Evolutionary conservation across 37 sponge, comb jelly and placozoan genomes (phyloP).

Genomic region (Halisarca cf. caerulea): DNA sequence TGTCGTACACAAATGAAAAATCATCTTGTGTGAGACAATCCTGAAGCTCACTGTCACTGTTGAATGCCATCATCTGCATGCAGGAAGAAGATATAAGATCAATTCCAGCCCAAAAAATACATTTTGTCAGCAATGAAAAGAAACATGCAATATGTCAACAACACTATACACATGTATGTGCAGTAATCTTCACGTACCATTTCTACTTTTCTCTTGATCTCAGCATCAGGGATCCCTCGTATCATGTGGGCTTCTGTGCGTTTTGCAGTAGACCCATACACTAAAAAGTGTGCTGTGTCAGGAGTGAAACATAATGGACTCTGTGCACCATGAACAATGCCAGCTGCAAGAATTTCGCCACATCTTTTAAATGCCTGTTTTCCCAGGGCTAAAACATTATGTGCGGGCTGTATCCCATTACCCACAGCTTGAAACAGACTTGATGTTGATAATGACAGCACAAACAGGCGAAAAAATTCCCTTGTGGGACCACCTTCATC

Average conservation of each 20-base stretch:
- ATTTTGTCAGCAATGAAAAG: too few relatives aligned
- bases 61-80: background rate
- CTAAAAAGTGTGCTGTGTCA: background rate
- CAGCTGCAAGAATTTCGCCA: background rate
- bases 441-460: background rate
- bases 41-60: background rate
- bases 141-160: too few relatives aligned
- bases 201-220: constrained; percentile 1
- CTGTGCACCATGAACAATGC: too few relatives aligned
- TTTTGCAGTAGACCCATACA: background rate
- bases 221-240: background rate
- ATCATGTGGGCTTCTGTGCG: background rate
- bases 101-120: background rate
- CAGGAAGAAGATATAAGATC: background rate
- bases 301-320: too few relatives aligned
- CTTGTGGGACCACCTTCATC: too few relatives aligned
- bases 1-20: background rate
- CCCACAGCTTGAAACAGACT: background rate
- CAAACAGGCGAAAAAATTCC: too few relatives aligned
- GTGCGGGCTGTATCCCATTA: too few relatives aligned
- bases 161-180: background rate
- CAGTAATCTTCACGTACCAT: background rate
- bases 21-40: background rate
- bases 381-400: too few relatives aligned
- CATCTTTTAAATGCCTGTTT: background rate